A percentile compares a stretch with the other conserved stretches of the same genome.
These are phyloP conservation scores for Simalia tracyae DNA, from an alignment of 2,797 vertebrate species.

Conservation along the genomic window DNA sequence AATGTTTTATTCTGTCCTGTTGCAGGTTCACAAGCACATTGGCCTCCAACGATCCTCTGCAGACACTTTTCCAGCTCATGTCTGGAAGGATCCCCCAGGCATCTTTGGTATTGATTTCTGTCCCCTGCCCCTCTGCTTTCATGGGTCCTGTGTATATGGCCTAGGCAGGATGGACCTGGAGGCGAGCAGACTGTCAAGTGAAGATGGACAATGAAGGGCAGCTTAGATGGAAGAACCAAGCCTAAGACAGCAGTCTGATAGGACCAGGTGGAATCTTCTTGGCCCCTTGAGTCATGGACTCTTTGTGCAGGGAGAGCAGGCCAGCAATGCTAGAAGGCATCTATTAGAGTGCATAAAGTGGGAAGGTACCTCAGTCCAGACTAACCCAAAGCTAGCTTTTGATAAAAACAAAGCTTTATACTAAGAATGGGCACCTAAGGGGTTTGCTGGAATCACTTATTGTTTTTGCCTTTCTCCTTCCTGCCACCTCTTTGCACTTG, in stretches of 20 bases:
- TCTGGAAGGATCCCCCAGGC: slow-evolving; percentile 85
- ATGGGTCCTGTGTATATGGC: background rate
- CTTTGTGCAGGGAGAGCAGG: background rate
- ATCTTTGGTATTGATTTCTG: slow-evolving; percentile 73
- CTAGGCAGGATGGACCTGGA: background rate
- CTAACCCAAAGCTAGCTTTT: background rate
- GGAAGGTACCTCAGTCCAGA: background rate
- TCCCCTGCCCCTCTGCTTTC: background rate
- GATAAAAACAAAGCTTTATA: background rate
- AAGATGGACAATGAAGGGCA: background rate
- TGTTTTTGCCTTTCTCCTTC: background rate
- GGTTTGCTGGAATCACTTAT: background rate
- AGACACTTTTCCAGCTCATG: slow-evolving; percentile 91
- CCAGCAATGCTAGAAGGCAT: background rate
- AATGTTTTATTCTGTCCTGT: slow-evolving; percentile 23
- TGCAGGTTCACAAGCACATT: slow-evolving; percentile 88
- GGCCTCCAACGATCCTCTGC: slow-evolving; percentile 83
- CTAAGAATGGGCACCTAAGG: background rate
- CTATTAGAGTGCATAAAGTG: background rate
- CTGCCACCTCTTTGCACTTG: background rate
- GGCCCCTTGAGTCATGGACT: background rate
- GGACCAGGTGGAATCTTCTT: background rate
- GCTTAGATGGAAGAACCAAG: background rate
- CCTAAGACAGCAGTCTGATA: background rate
- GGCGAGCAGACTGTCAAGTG: background rate